Percentiles rank a stretch among this genome's conserved stretches.
Conservation (phyloP, 2,797 vertebrate genomes). For the Sebastes steindachneri region DNA sequence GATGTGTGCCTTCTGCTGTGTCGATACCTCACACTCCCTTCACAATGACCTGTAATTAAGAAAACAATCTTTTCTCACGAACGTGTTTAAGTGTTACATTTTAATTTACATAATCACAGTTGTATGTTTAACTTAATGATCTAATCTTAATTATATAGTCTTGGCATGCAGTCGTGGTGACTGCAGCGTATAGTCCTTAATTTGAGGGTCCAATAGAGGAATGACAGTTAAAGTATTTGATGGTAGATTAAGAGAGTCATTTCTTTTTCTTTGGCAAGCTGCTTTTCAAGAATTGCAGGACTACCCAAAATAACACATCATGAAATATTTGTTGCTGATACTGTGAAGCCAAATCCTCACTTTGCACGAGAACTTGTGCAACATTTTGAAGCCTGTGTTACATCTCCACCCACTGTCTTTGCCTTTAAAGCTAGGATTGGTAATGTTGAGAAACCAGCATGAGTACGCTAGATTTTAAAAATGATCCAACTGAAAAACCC, state of each 20-base stretch:
- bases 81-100: slow-evolving; percentile 54
- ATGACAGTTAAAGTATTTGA: slow-evolving; percentile 49
- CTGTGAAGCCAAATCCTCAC: slow-evolving; percentile 48
- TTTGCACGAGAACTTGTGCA: slow-evolving; percentile 56
- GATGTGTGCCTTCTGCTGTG: slow-evolving; percentile 29
- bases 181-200: slow-evolving; percentile 53
- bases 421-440: background rate
- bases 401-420: slow-evolving; percentile 64
- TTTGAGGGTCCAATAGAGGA: slow-evolving; percentile 47
- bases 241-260: slow-evolving; percentile 27
- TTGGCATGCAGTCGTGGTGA: slow-evolving; percentile 48
- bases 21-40: slow-evolving; percentile 45
- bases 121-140: slow-evolving; percentile 66
- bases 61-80: slow-evolving; percentile 58
- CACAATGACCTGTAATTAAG: slow-evolving; percentile 60
- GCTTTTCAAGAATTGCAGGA: slow-evolving; percentile 42
- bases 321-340: slow-evolving; percentile 62
- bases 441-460: background rate
- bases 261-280: slow-evolving; percentile 46
- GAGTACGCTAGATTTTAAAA: background rate
- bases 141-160: slow-evolving; percentile 70
- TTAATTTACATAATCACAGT: slow-evolving; percentile 67
- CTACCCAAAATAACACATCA: slow-evolving; percentile 65
- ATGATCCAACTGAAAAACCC: background rate
- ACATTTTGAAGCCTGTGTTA: slow-evolving; percentile 51